A percentile compares a stretch with the other conserved stretches of the same genome.
Conservation (phyloP, 1,140 invertebrate genomes). For the Bursaphelenchus mucronatus region DNA sequence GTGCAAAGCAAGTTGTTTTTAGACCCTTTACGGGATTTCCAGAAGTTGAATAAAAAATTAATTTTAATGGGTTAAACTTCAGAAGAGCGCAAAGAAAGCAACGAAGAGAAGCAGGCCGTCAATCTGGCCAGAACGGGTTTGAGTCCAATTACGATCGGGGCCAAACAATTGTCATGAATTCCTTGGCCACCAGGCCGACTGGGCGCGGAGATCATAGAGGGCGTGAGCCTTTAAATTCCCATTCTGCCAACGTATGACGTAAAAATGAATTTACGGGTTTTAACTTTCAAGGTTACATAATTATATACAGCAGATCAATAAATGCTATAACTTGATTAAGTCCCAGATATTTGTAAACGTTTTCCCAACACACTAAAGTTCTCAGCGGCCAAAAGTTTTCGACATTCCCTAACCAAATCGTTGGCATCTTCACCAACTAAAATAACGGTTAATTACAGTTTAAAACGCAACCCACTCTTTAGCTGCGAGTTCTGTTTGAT, state of each 20-base stretch:
- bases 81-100: slow-evolving; percentile 21
- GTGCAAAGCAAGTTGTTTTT: slow-evolving; percentile 8
- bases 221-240: slow-evolving; percentile 18
- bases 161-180: slow-evolving; percentile 54
- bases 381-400: slow-evolving; percentile 36
- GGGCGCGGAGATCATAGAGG: background rate
- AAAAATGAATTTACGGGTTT: background rate
- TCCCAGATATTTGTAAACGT: background rate
- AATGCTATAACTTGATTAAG: no score
- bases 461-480: slow-evolving; percentile 29
- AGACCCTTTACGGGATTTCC: slow-evolving; percentile 53
- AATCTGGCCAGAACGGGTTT: slow-evolving; percentile 9
- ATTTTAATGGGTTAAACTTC: slow-evolving; percentile 8
- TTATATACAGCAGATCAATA: no score
- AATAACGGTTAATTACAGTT: slow-evolving; percentile 28
- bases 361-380: slow-evolving; percentile 21
- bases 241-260: slow-evolving; percentile 5
- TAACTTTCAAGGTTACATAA: no score
- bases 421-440: slow-evolving; percentile 31
- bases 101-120: slow-evolving; percentile 15
- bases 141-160: slow-evolving; percentile 7
- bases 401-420: slow-evolving; percentile 33
- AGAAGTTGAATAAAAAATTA: slow-evolving; percentile 43
- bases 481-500: slow-evolving; percentile 44
- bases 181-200: slow-evolving; percentile 23